Evolutionary conservation across 1,140 invertebrate genomes (phyloP).

Genomic region (Copidosoma floridanum): DNA sequence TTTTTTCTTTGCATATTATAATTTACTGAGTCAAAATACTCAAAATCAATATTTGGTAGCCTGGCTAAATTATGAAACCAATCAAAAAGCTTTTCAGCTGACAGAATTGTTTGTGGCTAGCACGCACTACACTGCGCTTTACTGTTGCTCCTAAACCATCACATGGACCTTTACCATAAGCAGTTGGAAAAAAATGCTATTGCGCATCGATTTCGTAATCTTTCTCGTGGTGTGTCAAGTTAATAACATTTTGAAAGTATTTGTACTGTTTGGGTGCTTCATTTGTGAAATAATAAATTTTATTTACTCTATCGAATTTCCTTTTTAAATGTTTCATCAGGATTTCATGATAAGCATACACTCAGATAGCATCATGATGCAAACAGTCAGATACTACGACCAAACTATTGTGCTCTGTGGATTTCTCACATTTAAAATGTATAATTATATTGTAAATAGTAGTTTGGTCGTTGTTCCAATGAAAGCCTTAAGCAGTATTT

Average conservation of each 20-base stretch:
- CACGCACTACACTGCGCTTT: not conserved
- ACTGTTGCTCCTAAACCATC: slow-evolving; percentile 35
- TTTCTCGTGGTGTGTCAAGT: slow-evolving; percentile 1
- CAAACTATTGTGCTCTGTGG: slow-evolving; percentile 8
- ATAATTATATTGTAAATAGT: slow-evolving; percentile 30
- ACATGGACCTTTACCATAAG: slow-evolving; percentile 38
- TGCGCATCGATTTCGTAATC: slow-evolving; percentile 32
- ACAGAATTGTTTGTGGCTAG: not conserved
- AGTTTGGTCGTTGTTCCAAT: slow-evolving; percentile 27
- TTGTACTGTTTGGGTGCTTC: slow-evolving; percentile 13
- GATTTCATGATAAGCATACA: slow-evolving; percentile 18
- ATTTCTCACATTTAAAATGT: slow-evolving; percentile 16
- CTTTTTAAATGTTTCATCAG: slow-evolving; percentile 6
- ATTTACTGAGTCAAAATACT: too few relatives aligned
- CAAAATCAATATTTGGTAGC: too few relatives aligned
- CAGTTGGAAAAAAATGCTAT: slow-evolving; percentile 41
- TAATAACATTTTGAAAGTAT: slow-evolving; percentile 13
- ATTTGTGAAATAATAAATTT: slow-evolving; percentile 14
- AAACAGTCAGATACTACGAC: slow-evolving; percentile 26
- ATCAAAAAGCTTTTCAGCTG: not conserved
- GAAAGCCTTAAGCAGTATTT: too few relatives aligned
- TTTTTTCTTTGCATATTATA: too few relatives aligned
- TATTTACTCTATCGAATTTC: slow-evolving; percentile 15
- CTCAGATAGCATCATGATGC: slow-evolving; percentile 18
- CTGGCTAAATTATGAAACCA: not conserved